Conservation (phyloP, 2,113 vertebrate genomes). For the Pomatorhinus ruficollis region DNA sequence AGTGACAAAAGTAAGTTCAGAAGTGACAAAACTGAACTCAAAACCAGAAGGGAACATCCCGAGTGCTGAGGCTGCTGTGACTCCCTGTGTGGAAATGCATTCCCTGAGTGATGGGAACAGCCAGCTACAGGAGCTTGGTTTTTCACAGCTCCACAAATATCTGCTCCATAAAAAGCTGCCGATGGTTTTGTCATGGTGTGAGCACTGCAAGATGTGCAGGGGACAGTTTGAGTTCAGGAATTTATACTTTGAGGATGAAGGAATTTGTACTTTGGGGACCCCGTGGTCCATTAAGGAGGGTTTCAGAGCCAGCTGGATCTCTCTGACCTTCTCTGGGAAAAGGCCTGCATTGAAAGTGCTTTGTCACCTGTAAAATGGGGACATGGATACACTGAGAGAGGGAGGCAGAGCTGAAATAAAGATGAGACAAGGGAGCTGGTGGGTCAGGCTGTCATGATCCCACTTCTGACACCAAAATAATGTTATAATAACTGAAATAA, state of each 20-base stretch:
- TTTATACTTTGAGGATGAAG: not conserved
- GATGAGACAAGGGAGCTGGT: not conserved
- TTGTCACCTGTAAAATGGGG: not conserved
- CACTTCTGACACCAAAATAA: not conserved
- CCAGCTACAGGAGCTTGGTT: not conserved
- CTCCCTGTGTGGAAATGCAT: not conserved
- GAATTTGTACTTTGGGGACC: not conserved
- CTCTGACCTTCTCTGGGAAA: not conserved
- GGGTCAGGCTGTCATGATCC: not conserved
- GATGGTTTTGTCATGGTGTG: not conserved
- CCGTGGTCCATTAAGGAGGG: rapidly evolving
- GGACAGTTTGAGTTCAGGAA: not conserved
- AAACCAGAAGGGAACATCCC: not conserved
- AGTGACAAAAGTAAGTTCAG: not conserved
- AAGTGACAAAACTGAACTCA: not conserved
- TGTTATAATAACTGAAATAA: not conserved
- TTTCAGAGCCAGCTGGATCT: not conserved
- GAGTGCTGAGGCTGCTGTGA: not conserved
- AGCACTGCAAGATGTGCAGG: not conserved
- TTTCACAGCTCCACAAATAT: not conserved
- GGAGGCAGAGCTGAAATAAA: not conserved
- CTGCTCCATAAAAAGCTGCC: not conserved
- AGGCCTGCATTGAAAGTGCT: rapidly evolving
- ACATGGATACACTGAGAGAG: rapidly evolving
- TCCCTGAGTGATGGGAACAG: not conserved